Evolutionary conservation across 1,140 invertebrate species (phyloP), one percentile per base, ranked within the genome.

Genomic region (Tetragnatha versicolor): DNA sequence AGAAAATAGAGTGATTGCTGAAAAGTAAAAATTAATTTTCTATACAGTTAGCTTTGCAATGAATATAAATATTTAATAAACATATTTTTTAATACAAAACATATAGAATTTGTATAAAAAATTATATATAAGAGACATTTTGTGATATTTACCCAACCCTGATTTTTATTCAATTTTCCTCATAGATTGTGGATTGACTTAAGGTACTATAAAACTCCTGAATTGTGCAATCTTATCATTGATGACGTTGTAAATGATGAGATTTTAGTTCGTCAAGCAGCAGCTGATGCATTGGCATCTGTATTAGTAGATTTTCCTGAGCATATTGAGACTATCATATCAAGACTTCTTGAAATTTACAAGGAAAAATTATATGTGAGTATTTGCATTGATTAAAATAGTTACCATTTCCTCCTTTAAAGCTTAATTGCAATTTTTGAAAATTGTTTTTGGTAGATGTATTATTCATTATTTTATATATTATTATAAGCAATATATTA

Each of bases 231-330:
- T n/a, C 76, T 79, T 1, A 83, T 97, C 58, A 87, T 96, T 49
- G 83, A 88, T 25, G 94, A 97, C 85, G 87, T 96, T 25, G 90
- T 91, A 80, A 93, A 96, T 85, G 88, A 91, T 0, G 90, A 94
- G 33, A 90, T 92, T 79, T 90, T 91, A 75, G 89, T 98, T 33
- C 91, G 96, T 83, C 89, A 90, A 80, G 90, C 95, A 7, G 91
- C 93, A 1, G 91, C 94, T 0, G 86, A 89, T 78, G 93, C 94
- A 0, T 85, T 97, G 37, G 91, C 93, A 1, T 86, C 88, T 20
- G 86, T 94, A 4, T 85, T 97, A 4, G 85, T 87, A 47, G 83
- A 85, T 3, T 88, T 91, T 82, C 85, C 85, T 4, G 85, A 87
- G 6, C 82, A 90, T 20, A 87, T 90, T 37, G 87, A 89, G 55